phyloP scores from a whole-genome alignment of 2,797 vertebrate species.

The Pangasius krempfi region DNA sequence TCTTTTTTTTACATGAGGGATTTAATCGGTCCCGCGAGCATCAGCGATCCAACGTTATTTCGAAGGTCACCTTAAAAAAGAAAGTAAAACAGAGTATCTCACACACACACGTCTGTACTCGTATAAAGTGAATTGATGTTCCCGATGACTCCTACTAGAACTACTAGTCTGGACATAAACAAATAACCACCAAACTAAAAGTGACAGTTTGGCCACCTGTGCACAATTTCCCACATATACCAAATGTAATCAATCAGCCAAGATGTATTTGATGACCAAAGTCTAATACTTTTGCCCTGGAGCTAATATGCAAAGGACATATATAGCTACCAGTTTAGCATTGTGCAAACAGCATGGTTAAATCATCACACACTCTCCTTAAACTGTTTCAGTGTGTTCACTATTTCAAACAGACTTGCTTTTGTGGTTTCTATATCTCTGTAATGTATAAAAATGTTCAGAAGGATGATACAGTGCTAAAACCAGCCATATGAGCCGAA shows the following conservation, averaged over 20 bases:
- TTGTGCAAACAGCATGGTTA: neutral
- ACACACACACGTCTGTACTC: neutral
- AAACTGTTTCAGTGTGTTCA: neutral
- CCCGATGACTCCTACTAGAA: neutral
- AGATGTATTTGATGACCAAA: neutral
- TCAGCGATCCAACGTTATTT: constrained; percentile 5
- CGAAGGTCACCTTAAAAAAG: constrained; percentile 36
- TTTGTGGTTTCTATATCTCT: neutral
- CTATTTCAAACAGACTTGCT: neutral
- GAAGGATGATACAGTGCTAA: too few species aligned
- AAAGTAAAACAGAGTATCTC: neutral
- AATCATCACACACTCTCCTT: neutral
- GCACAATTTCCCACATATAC: neutral
- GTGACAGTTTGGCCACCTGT: neutral
- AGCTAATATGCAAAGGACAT: neutral
- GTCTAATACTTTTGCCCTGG: neutral
- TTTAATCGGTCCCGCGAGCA: constrained; percentile 38
- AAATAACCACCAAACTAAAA: neutral
- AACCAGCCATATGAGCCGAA: neutral
- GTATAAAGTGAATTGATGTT: constrained; percentile 7
- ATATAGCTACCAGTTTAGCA: neutral
- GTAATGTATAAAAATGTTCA: neutral
- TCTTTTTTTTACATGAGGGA: constrained; percentile 25
- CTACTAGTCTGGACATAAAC: neutral
- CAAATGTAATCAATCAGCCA: neutral